Evolutionary conservation across 2,797 vertebrate species (phyloP).

Genomic region (Falco novaeseelandiae): DNA sequence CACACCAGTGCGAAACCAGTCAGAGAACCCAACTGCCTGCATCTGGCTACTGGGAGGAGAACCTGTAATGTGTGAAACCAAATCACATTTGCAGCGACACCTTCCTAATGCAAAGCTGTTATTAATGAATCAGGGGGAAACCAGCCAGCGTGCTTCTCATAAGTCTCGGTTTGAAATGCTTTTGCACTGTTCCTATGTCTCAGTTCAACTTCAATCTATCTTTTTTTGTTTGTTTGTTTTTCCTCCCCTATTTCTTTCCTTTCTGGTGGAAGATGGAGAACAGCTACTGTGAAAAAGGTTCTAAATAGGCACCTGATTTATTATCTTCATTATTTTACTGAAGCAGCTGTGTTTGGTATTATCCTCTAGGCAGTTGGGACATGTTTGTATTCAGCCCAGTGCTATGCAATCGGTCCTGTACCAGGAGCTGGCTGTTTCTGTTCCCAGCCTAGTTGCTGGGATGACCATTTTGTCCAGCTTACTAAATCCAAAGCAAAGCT

Average conservation of each 20-base stretch:
- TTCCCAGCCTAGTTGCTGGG: background rate
- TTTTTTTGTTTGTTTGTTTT: background rate
- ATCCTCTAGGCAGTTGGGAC: background rate
- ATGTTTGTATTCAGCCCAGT: background rate
- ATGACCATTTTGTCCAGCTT: background rate
- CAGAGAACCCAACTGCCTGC: background rate
- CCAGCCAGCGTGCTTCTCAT: background rate
- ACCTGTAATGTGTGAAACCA: background rate
- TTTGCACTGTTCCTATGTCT: background rate
- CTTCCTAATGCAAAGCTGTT: background rate
- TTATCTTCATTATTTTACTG: background rate
- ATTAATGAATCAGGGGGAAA: background rate
- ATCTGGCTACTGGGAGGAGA: too few relatives aligned
- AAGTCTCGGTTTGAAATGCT: rapidly evolving
- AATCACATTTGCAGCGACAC: background rate
- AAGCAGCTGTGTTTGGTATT: background rate
- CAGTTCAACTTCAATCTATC: background rate
- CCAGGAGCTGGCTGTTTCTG: background rate
- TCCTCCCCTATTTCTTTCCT: background rate
- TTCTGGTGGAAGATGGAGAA: background rate
- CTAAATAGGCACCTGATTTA: background rate
- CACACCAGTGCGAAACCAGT: background rate
- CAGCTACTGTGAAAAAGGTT: background rate
- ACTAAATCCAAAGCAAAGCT: background rate
- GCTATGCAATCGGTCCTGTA: background rate